Evolutionary conservation across 2,797 vertebrate species (phyloP).

Genomic region (Xerus rutilus): DNA sequence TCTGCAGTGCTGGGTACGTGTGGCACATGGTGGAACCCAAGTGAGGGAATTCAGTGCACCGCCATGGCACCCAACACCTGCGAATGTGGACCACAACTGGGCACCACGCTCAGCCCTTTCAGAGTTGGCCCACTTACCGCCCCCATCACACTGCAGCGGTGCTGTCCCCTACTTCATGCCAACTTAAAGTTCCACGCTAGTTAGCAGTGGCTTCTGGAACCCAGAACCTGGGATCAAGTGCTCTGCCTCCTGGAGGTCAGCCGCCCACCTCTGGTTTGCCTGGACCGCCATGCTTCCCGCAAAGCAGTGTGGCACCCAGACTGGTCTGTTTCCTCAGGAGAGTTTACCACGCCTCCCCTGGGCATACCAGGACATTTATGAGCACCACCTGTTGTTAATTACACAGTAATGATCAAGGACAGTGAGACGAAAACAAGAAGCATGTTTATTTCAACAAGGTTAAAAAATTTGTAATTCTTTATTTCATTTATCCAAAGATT

Average conservation of each 20-base stretch:
- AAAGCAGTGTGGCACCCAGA: background rate
- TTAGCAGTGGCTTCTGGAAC: no score
- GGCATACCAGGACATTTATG: background rate
- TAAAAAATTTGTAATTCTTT: background rate
- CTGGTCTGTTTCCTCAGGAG: background rate
- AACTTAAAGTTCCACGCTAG: background rate
- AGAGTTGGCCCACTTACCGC: background rate
- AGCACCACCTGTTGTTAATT: background rate
- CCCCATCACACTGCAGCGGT: background rate
- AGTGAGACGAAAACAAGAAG: background rate
- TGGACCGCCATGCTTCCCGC: background rate
- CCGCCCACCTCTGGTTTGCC: background rate
- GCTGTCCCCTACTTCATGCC: background rate
- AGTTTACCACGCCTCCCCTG: background rate
- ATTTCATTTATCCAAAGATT: background rate
- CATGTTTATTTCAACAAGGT: background rate
- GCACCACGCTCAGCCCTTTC: background rate
- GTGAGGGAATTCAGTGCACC: background rate
- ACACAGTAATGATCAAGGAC: background rate
- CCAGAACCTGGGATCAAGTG: background rate
- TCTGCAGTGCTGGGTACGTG: background rate
- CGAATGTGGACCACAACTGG: background rate
- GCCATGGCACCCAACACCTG: no score
- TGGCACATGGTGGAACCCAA: accelerated
- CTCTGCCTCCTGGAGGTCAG: background rate